phyloP scores from a whole-genome alignment of 2,888 invertebrate genomes.

The Torymus texanus region DNA sequence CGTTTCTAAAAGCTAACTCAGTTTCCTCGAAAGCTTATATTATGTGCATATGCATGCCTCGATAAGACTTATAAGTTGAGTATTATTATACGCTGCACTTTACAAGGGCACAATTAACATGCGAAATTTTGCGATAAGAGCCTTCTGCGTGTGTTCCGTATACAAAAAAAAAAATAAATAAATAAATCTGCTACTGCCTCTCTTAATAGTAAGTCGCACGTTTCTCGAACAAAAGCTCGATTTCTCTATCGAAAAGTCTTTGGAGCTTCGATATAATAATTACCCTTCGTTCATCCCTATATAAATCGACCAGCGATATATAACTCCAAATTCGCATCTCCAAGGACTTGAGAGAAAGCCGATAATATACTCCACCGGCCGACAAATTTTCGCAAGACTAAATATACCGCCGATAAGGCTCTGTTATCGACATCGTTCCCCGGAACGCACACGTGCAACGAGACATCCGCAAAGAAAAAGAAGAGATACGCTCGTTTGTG shows the following conservation, averaged over 20 bases:
- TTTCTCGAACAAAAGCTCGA: background rate
- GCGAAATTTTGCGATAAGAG: too few species aligned
- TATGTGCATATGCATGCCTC: background rate
- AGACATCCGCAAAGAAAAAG: background rate
- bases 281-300: background rate
- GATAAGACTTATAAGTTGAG: slow-evolving; percentile 8
- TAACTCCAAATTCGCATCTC: too few species aligned
- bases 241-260: too few species aligned
- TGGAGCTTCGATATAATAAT: background rate
- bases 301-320: too few species aligned
- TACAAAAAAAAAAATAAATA: background rate
- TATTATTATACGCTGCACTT: slow-evolving; percentile 13
- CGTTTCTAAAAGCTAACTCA: background rate
- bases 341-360: too few species aligned
- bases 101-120: background rate
- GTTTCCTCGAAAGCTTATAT: background rate
- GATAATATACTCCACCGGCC: too few species aligned
- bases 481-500: background rate
- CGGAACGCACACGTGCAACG: too few species aligned
- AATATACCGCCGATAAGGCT: too few species aligned
- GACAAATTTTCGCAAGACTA: too few species aligned
- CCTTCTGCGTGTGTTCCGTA: background rate
- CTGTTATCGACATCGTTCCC: too few species aligned
- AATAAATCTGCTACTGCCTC: slow-evolving; percentile 14
- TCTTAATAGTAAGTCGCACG: slow-evolving; percentile 12